Conservation (phyloP, 2,113 vertebrate genomes). For the Anas platyrhynchos region DNA sequence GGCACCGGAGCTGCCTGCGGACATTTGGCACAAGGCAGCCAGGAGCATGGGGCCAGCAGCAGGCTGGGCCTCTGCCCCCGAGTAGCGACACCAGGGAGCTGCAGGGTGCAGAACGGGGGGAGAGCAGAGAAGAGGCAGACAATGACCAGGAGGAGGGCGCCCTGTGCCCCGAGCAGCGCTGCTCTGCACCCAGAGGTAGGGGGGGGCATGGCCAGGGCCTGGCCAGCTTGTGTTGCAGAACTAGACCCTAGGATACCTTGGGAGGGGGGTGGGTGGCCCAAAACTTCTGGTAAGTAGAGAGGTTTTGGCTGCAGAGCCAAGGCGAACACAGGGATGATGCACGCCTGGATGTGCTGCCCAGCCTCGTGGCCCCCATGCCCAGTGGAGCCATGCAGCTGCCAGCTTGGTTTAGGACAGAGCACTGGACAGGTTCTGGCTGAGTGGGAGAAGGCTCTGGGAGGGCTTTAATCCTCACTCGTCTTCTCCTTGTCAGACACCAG, state of each 20-base stretch:
- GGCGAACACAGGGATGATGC: fast-evolving
- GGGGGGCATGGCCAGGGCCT: no score
- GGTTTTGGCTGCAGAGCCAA: neutral
- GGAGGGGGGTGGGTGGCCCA: neutral
- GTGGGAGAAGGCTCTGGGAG: no score
- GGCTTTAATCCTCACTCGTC: neutral
- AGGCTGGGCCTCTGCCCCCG: neutral
- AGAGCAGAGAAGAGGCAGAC: slow-evolving; percentile 57
- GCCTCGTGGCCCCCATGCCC: neutral
- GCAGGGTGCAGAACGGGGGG: neutral
- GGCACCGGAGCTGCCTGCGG: neutral
- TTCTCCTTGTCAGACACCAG: neutral
- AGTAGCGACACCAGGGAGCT: neutral
- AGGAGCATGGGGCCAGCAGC: neutral
- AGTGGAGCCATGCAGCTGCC: fast-evolving
- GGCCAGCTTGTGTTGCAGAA: neutral
- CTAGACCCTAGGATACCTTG: neutral
- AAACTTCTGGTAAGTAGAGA: neutral
- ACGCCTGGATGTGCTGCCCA: neutral
- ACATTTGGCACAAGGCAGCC: neutral
- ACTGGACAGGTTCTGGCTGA: fast-evolving
- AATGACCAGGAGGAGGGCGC: slow-evolving; percentile 76
- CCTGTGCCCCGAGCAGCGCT: slow-evolving; percentile 72
- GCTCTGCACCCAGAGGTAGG: slow-evolving; percentile 76
- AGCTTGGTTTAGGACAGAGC: no score